Percentiles rank a stretch among this genome's conserved stretches.
Conservation (phyloP, 2,797 vertebrate species). For the Monodelphis domestica region DNA sequence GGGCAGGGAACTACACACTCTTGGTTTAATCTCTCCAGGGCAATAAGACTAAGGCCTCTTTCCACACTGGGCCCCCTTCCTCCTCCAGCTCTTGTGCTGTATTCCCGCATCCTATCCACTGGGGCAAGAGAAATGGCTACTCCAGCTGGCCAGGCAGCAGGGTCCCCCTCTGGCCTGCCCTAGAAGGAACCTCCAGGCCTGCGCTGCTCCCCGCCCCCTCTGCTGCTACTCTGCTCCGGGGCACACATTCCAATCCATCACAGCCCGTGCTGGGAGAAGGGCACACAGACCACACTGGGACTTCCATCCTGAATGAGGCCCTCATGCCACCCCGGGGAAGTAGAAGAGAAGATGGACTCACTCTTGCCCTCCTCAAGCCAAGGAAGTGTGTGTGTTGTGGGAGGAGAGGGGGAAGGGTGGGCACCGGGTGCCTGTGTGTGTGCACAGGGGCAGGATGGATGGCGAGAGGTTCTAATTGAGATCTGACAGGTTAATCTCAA, state of each 20-base stretch:
- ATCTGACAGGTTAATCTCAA: constrained; percentile 58
- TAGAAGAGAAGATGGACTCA: background rate
- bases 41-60: background rate
- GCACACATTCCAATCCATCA: background rate
- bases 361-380: too few species aligned
- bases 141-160: background rate
- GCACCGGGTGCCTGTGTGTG: too few species aligned
- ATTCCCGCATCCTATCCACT: background rate
- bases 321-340: background rate
- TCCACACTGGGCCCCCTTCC: background rate
- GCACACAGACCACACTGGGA: background rate
- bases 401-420: too few species aligned
- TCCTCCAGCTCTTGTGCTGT: background rate
- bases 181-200: too few species aligned
- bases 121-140: background rate
- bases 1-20: background rate
- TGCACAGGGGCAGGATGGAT: background rate
- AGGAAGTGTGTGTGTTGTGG: too few species aligned
- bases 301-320: background rate
- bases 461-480: background rate
- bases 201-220: too few species aligned
- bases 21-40: background rate
- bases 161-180: background rate
- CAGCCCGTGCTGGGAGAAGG: background rate
- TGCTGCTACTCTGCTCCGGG: background rate